Conservation (phyloP, 1,140 invertebrate species). For the Wasmannia auropunctata region DNA sequence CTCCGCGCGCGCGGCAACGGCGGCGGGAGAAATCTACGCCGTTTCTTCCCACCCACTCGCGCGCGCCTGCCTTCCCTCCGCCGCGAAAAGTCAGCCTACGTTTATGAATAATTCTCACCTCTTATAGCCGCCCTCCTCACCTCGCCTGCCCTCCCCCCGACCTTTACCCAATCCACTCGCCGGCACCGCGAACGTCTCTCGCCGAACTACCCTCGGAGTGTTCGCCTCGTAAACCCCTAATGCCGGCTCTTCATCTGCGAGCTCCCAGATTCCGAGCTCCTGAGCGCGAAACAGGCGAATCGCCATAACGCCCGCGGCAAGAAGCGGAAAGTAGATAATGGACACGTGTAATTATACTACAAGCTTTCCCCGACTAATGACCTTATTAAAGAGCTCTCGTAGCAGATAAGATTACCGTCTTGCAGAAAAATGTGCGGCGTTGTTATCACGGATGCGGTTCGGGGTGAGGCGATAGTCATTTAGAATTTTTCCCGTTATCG, state of each 20-base stretch:
- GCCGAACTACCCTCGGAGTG: slow-evolving; percentile 61
- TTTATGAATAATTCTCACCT: slow-evolving; percentile 84
- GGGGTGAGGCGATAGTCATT: not conserved
- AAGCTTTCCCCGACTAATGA: not conserved
- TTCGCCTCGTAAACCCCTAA: slow-evolving; percentile 68
- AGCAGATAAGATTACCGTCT: not conserved
- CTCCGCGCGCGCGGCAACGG: slow-evolving; percentile 38
- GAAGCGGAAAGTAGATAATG: slow-evolving; percentile 52
- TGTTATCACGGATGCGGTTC: not conserved
- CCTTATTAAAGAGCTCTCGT: slow-evolving; percentile 21
- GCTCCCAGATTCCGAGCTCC: slow-evolving; percentile 42
- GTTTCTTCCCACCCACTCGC: slow-evolving; percentile 8
- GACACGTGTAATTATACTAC: slow-evolving; percentile 41
- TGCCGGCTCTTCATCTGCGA: slow-evolving; percentile 56
- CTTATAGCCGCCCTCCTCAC: slow-evolving; percentile 49
- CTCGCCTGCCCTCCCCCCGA: not conserved
- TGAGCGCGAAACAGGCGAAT: not conserved
- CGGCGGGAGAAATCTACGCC: slow-evolving; percentile 45
- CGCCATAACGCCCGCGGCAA: slow-evolving; percentile 31
- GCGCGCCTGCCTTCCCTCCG: not conserved
- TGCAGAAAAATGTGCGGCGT: not conserved
- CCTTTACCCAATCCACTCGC: slow-evolving; percentile 57
- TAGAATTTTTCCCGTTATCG: not conserved
- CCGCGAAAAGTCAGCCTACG: slow-evolving; percentile 72
- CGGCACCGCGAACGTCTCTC: slow-evolving; percentile 58